These are phyloP conservation scores for Odiellus spinosus DNA, from an alignment of 2,888 invertebrate genomes.

Conservation along the genomic window DNA sequence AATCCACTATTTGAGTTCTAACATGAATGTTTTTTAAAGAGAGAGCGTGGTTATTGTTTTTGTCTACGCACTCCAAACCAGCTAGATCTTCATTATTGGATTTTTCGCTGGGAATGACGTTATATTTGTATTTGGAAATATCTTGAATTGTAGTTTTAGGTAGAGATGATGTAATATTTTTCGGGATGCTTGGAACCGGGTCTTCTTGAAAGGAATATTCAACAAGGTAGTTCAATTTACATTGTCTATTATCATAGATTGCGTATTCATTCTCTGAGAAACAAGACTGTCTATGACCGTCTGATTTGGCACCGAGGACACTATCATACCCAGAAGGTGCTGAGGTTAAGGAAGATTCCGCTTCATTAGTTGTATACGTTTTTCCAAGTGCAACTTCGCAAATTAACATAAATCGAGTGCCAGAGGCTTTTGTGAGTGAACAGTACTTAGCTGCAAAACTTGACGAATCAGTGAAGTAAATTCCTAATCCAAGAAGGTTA, in stretches of 20 bases:
- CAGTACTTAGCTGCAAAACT: neutral
- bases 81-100: no score
- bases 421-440: neutral
- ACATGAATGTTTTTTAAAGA: neutral
- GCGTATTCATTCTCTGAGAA: conserved; percentile 1
- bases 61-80: no score
- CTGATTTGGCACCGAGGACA: neutral
- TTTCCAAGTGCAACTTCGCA: neutral
- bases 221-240: neutral
- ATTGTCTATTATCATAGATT: neutral
- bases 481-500: neutral
- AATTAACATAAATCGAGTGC: neutral
- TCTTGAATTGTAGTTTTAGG: no score
- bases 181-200: neutral
- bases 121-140: no score
- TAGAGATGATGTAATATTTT: no score
- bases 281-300: neutral
- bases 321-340: neutral
- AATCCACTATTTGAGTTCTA: neutral
- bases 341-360: neutral
- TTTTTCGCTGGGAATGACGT: no score
- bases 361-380: neutral
- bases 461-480: neutral
- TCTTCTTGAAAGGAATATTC: neutral
- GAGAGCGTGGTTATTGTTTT: neutral